Evolutionary conservation across 2,888 invertebrate species (phyloP).

Genomic region (Lasioglossum vierecki): DNA sequence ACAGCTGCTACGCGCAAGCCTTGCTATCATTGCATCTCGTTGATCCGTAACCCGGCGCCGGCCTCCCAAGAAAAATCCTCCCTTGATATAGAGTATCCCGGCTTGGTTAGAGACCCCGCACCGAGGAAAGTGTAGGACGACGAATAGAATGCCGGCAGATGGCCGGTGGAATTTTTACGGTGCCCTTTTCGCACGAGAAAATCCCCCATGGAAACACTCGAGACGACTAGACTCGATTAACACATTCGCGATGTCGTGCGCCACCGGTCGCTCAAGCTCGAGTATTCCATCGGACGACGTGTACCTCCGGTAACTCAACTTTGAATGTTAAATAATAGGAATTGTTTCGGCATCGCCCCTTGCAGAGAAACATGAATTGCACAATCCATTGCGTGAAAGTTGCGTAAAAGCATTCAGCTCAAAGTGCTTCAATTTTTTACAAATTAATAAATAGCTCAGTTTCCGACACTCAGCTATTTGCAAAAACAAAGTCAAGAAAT

Average conservation of each 20-base stretch:
- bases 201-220: neutral
- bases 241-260: no score
- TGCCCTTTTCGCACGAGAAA: neutral
- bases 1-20: constrained; percentile 82
- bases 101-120: neutral
- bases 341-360: no score
- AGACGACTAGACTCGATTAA: neutral
- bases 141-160: neutral
- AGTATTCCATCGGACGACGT: no score
- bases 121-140: neutral
- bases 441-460: neutral
- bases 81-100: constrained; percentile 39
- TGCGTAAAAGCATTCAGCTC: neutral
- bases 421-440: neutral
- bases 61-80: constrained; percentile 40
- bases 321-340: no score
- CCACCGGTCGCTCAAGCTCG: no score
- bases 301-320: no score
- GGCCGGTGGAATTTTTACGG: neutral
- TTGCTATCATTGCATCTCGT: constrained; percentile 76
- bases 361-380: no score
- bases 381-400: neutral
- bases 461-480: no score
- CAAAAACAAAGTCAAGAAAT: no score
- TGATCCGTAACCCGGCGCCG: constrained; percentile 50